Conservation (phyloP, 2,113 vertebrate species). For the Nannobrachium achirus region DNA sequence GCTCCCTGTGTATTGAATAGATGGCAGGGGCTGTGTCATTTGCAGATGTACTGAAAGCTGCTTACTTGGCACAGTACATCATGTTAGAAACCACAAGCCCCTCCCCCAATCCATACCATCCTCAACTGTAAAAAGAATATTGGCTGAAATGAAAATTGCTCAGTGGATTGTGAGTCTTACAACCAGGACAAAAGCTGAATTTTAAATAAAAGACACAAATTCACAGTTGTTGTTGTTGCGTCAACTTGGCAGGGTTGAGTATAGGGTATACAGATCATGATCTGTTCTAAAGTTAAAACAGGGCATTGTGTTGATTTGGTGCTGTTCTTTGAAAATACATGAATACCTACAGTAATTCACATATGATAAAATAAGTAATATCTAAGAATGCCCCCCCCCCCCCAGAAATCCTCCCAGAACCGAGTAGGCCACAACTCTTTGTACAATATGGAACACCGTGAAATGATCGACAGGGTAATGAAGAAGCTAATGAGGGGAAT, state of each 20-base stretch:
- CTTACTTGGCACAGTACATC: slow-evolving; percentile 31
- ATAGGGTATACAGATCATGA: no score
- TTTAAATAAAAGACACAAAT: neutral
- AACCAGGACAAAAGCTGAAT: neutral
- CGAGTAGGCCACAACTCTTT: slow-evolving; percentile 39
- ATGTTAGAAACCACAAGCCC: slow-evolving; percentile 11
- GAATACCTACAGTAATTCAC: slow-evolving; percentile 8
- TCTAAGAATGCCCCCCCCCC: neutral
- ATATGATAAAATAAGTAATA: slow-evolving; percentile 31
- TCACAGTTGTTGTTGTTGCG: no score
- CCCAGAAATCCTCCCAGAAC: slow-evolving; percentile 11
- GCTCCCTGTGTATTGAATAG: neutral
- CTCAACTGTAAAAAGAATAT: slow-evolving; percentile 7
- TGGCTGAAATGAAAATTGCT: neutral
- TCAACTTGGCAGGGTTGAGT: no score
- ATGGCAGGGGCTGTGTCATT: slow-evolving; percentile 12
- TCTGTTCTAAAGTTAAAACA: no score
- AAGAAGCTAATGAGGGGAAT: slow-evolving; percentile 77
- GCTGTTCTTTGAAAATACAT: slow-evolving; percentile 7
- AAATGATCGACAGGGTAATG: slow-evolving; percentile 72
- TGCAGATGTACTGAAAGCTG: slow-evolving; percentile 44
- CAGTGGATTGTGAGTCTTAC: neutral
- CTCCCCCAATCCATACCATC: neutral
- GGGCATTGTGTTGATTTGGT: no score
- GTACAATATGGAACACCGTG: slow-evolving; percentile 52